Base-by-base conservation (phyloP, 2,888 invertebrate genomes). In the Helobdella robusta region DNA sequence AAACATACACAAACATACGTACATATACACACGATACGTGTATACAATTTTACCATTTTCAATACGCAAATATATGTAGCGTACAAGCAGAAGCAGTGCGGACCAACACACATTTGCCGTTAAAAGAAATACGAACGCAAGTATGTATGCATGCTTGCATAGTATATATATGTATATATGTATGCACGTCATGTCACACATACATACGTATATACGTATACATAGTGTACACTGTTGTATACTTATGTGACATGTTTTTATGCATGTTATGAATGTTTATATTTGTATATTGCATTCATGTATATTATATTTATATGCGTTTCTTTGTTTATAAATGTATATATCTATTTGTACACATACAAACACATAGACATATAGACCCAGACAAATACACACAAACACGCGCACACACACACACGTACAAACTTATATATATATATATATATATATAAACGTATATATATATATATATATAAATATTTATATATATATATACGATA, bases 181-280 rank as follows among this genome's bases (percentile, higher is more conserved):
- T 52, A 40, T 40, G n/a, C n/a, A 40, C n/a, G n/a, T 40, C 11
- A 15, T 15, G 11, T 15, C n/a, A 40, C n/a, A 40, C n/a, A 40
- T 40, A 40, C n/a, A 40, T 40, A 52, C 20, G 20, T 52, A 52
- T 52, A 52, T 59, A 59, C 36, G n/a, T 35, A 40, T 32, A 59
- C n/a, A 35, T 11, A 1, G 25, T 15, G 20, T 52, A 20, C 8
- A 52, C n/a, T 11, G 23, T 15, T n/a, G 23, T 18, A 11, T 15
- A 20, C 59, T 11, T 28, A 11, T 15, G 11, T 32, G 8, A 59
- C 20, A 59, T 8, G 15, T 59, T 23, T 23, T 28, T 32, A 18
- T 23, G 25, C n/a, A 20, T 60, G 36, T 15, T 15, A 11, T 23
- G 25, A 15, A 18, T 58, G 30, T 56, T n/a, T 40, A 40, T 40